Conservation (phyloP, 2,113 vertebrate species). For the Siniperca knerii region DNA sequence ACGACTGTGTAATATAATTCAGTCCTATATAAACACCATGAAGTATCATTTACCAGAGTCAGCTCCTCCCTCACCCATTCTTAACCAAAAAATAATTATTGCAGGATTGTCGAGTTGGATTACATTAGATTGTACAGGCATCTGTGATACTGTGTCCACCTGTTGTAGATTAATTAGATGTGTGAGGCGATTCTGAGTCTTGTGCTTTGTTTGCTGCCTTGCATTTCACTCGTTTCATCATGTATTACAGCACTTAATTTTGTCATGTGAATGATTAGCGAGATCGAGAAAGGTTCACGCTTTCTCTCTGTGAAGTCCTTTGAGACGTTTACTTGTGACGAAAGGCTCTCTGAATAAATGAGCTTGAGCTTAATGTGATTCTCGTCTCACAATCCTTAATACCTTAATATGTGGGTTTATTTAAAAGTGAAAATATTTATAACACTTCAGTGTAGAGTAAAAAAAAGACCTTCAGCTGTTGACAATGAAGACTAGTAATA, state of each 20-base stretch:
- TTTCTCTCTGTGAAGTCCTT: constrained; percentile 41
- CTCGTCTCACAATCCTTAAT: constrained; percentile 18
- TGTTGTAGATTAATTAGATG: constrained; percentile 39
- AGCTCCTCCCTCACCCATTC: not conserved
- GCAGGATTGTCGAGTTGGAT: constrained; percentile 13
- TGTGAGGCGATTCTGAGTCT: not conserved
- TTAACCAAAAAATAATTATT: constrained; percentile 21
- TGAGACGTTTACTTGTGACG: constrained; percentile 55
- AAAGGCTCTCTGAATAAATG: constrained; percentile 64
- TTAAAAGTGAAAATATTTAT: constrained; percentile 44
- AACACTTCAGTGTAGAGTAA: not conserved
- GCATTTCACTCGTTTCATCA: constrained; percentile 75
- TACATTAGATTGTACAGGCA: constrained; percentile 2
- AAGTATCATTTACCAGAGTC: constrained; percentile 11
- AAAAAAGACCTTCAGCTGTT: constrained; percentile 12
- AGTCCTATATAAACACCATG: constrained; percentile 8
- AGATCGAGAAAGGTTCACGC: constrained; percentile 40
- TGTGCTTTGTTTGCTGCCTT: constrained; percentile 44
- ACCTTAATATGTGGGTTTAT: constrained; percentile 13
- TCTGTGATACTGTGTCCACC: constrained; percentile 33
- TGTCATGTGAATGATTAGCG: constrained; percentile 61
- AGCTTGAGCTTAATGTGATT: constrained; percentile 45
- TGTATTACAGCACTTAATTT: constrained; percentile 68
- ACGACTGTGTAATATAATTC: not conserved
- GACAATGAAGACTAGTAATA: constrained; percentile 19